These are phyloP conservation scores for Hermetia illucens DNA, from an alignment of 1,140 invertebrate genomes.

Conservation along the genomic window DNA sequence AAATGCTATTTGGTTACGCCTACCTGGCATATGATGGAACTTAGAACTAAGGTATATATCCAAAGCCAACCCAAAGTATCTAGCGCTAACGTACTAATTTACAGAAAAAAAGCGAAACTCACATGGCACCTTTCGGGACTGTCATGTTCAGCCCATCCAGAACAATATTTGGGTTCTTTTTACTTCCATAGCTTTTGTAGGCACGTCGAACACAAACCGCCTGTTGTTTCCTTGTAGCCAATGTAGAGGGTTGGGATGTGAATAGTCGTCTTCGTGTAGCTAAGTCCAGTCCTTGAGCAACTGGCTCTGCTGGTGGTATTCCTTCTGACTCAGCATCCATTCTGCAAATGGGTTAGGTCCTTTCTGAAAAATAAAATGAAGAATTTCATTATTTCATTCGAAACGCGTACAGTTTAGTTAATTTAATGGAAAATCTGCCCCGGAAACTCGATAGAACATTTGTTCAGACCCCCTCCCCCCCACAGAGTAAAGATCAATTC, in stretches of 20 bases:
- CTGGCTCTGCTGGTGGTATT: conserved; percentile 19
- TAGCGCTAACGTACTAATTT: neutral
- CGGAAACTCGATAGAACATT: no score
- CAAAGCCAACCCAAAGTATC: neutral
- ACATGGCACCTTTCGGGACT: conserved; percentile 82
- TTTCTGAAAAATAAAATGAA: no score
- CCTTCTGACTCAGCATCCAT: conserved; percentile 28
- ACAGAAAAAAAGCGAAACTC: conserved; percentile 35
- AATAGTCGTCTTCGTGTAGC: conserved; percentile 30
- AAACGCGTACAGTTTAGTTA: no score
- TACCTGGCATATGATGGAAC: no score
- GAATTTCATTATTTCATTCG: no score
- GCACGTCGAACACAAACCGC: conserved; percentile 69
- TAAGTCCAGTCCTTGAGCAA: conserved; percentile 19
- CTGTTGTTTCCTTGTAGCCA: conserved; percentile 55
- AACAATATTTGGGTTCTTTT: conserved; percentile 71
- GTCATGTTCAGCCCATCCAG: conserved; percentile 80
- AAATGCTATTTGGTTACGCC: no score
- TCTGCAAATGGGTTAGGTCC: no score
- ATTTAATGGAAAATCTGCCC: no score
- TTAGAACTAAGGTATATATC: no score
- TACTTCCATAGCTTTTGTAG: conserved; percentile 71
- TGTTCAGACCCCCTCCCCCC: no score
- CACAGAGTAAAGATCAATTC: no score
- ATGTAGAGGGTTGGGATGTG: conserved; percentile 51